Percentiles rank a stretch among this genome's conserved stretches.
Conservation (phyloP, 2,888 invertebrate genomes). For the Acrobasis repandana region DNA sequence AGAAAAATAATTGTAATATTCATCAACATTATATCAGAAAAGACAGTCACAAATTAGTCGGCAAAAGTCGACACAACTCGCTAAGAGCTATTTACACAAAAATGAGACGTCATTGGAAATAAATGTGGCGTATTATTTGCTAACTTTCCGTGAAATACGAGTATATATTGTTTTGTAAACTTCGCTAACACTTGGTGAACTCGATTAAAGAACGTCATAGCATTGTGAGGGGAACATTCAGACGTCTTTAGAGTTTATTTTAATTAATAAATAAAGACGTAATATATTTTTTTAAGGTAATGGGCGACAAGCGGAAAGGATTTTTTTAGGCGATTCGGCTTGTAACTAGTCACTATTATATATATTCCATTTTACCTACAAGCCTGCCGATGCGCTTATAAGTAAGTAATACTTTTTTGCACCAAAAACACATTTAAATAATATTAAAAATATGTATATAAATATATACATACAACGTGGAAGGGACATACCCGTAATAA, state of each 20-base stretch:
- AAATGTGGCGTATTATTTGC: slow-evolving; percentile 21
- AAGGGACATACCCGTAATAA: no score
- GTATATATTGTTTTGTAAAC: slow-evolving; percentile 24
- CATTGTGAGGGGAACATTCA: neutral
- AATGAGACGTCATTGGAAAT: slow-evolving; percentile 21
- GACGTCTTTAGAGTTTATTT: neutral
- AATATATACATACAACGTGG: no score
- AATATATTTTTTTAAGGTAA: no score
- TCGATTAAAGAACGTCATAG: slow-evolving; percentile 14
- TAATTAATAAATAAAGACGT: no score
- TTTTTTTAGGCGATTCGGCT: no score
- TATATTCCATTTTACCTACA: no score
- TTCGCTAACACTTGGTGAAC: slow-evolving; percentile 2
- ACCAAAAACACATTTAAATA: no score
- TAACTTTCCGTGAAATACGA: slow-evolving; percentile 21
- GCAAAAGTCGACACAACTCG: neutral
- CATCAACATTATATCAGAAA: neutral
- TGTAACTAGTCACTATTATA: no score
- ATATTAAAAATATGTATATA: no score
- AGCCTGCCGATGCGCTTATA: no score
- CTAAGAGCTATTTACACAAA: slow-evolving; percentile 14
- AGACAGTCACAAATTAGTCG: neutral
- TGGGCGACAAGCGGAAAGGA: no score
- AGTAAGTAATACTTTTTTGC: no score
- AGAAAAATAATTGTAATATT: neutral